A percentile compares a stretch with the other conserved stretches of the same genome.
Evolutionary conservation across 1,140 invertebrate genomes (phyloP).

Genomic region (Monomorium pharaonis): DNA sequence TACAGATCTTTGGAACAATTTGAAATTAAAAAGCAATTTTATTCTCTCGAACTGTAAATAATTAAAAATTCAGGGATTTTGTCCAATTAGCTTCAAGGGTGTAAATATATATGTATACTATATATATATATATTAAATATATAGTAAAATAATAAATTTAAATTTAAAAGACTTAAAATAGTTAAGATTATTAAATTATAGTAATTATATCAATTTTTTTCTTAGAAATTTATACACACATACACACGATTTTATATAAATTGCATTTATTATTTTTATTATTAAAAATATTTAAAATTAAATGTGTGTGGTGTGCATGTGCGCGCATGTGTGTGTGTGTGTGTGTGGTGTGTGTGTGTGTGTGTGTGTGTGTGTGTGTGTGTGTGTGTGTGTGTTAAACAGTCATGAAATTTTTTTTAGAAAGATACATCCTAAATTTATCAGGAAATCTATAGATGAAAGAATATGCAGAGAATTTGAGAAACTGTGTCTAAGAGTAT

Average conservation of each 20-base stretch:
- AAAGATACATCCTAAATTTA: conserved; percentile 7
- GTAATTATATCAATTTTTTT: not conserved
- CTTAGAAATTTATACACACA: no score
- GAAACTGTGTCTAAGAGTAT: not conserved
- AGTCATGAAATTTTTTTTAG: not conserved
- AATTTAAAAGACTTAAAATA: conserved; percentile 11
- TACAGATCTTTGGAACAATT: conserved; percentile 26
- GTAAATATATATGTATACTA: not conserved
- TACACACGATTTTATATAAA: no score
- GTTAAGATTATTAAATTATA: conserved; percentile 13
- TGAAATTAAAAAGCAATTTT: conserved; percentile 17
- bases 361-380: no score
- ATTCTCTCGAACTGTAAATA: conserved; percentile 20
- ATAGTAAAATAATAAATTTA: conserved; percentile 10
- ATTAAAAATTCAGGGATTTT: conserved; percentile 19
- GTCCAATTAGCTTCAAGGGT: not conserved
- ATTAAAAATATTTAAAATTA: conserved; percentile 19
- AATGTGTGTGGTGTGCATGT: no score
- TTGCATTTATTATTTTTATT: conserved; percentile 19
- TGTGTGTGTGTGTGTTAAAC: no score
- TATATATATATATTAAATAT: not conserved
- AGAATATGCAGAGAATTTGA: conserved; percentile 18
- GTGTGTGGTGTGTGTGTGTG: no score
- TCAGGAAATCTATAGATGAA: conserved; percentile 28
- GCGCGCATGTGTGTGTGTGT: no score